Evolutionary conservation across 2,113 vertebrate species (phyloP).

Genomic region (Gavia stellata): DNA sequence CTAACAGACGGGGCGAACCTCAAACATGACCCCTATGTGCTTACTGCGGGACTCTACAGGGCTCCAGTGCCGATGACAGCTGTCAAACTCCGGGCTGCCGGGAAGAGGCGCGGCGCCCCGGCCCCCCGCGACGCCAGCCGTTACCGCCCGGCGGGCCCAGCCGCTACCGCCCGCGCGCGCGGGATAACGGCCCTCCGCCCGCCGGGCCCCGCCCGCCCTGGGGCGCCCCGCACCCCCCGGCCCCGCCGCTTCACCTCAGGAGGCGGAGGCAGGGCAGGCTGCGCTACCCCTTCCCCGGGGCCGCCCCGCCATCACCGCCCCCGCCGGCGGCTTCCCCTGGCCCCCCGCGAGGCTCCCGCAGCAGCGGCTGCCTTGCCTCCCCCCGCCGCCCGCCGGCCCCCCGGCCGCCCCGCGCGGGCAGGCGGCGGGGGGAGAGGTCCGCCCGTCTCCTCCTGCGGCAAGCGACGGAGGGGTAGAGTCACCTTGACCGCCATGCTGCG

Average conservation of each 20-base stretch:
- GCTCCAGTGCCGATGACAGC: constrained; percentile 12
- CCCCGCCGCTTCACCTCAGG: neutral
- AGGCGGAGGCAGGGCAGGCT: neutral
- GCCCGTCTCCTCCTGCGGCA: constrained; percentile 17
- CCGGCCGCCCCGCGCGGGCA: neutral
- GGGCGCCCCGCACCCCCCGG: neutral
- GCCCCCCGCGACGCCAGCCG: neutral
- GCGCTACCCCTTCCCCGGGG: neutral
- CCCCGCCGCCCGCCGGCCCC: neutral
- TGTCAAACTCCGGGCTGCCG: neutral
- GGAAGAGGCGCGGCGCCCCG: neutral
- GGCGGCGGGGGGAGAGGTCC: neutral
- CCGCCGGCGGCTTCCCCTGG: neutral
- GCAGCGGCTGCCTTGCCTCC: neutral
- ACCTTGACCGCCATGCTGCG: constrained; percentile 98
- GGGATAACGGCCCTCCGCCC: neutral
- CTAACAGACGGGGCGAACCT: neutral
- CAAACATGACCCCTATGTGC: neutral
- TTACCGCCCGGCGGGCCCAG: neutral
- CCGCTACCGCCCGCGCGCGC: neutral
- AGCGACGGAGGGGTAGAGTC: constrained; percentile 75
- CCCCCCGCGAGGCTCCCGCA: neutral
- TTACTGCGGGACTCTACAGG: neutral
- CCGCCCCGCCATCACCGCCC: neutral
- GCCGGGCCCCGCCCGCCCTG: neutral